Evolutionary conservation across 2,888 invertebrate species (phyloP).

Genomic region (Pterostichus madidus): DNA sequence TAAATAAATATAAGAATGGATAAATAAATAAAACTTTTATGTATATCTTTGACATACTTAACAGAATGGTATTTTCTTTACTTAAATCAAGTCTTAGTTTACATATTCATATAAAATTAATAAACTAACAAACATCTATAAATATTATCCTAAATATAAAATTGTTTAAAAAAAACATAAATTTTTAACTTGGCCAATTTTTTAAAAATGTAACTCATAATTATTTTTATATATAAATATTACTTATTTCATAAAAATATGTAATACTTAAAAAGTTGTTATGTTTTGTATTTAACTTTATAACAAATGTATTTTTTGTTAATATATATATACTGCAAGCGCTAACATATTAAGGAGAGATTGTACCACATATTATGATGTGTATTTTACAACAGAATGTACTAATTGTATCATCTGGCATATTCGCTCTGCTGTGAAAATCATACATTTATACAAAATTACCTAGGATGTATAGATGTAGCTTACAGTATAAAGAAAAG

Average conservation of each 20-base stretch:
- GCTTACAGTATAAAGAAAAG: slow-evolving; percentile 51
- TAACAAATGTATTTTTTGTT: slow-evolving; percentile 28
- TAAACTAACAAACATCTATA: slow-evolving; percentile 62
- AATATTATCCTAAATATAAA: slow-evolving; percentile 56
- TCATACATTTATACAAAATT: slow-evolving; percentile 45
- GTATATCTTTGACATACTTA: slow-evolving; percentile 56
- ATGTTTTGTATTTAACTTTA: slow-evolving; percentile 31
- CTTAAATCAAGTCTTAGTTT: slow-evolving; percentile 48
- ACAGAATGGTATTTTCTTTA: slow-evolving; percentile 60
- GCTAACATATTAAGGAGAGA: slow-evolving; percentile 1
- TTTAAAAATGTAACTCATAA: slow-evolving; percentile 25
- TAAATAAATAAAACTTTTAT: slow-evolving; percentile 13
- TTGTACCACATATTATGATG: slow-evolving; percentile 14
- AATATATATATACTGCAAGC: slow-evolving; percentile 46
- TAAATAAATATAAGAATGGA: slow-evolving; percentile 1
- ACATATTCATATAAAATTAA: slow-evolving; percentile 62
- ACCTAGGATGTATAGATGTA: slow-evolving; percentile 16
- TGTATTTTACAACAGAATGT: neutral
- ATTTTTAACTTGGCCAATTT: neutral
- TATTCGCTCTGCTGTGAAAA: slow-evolving; percentile 4
- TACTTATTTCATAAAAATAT: slow-evolving; percentile 27
- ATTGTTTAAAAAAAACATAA: slow-evolving; percentile 51
- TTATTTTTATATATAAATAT: slow-evolving; percentile 43
- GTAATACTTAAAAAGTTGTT: slow-evolving; percentile 30
- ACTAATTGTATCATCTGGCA: slow-evolving; percentile 10